Base-by-base conservation (phyloP, 2,113 vertebrate genomes). In the Vimba vimba region DNA sequence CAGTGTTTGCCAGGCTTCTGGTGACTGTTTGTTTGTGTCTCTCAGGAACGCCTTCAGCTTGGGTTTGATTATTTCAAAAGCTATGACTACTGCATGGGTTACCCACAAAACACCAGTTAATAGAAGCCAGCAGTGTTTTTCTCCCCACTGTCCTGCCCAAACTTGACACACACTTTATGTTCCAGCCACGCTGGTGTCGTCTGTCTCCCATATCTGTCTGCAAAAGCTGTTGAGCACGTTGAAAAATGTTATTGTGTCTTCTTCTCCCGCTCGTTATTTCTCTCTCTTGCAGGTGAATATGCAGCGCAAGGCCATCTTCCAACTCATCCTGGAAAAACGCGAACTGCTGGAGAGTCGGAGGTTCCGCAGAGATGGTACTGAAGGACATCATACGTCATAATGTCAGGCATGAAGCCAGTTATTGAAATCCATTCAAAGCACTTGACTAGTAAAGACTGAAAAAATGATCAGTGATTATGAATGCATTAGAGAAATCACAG, bases 321-420 rank as follows among this genome's bases (percentile, higher is more conserved):
- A 95, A 88, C 94, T 95, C 86, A 93, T 96, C 80, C 88, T 96
- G 93, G 94, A 95, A 91, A 96, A 95, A 91, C 92, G 93, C 86
- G 93, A 94, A 89, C 91, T 95, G 88, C 91, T 95, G 88, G 92
- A 94, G 71, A 92, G 93, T 19, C 93, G 92, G 64, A 89, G 95
- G 88, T 92, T 95, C 79, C 95, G 94, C 88, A 91, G 95, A 94
- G 92, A 95, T n/a, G 93, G 94, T 93, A 92, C 52, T 43, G 59
- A 55, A 81, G 57, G 47, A 45, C 59, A 33, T 85, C n/a, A 66
- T 78, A 19, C 47, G 45, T 79, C 47, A 30, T 64, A 79, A 62
- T 55, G 52, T 43, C 52, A 80, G 33, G 36, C 36, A 45, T 15
- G 0, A 62, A 25, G 74, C 39, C 57, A 80, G 57, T 69, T 52